Evolutionary conservation across 1,140 invertebrate species (phyloP).

Genomic region (Rhopalosiphum maidis): DNA sequence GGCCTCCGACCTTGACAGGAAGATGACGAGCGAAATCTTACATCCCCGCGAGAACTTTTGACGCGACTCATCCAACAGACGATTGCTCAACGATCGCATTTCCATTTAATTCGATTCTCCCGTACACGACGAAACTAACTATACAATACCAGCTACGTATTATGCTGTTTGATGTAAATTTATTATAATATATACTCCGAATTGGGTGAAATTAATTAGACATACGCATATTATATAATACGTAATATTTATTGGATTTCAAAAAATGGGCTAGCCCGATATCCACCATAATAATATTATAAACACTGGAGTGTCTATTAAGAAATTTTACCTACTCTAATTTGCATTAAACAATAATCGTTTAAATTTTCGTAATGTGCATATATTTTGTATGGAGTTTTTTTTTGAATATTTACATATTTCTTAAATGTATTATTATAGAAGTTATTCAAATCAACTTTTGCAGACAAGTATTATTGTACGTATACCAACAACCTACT

Average conservation of each 20-base stretch:
- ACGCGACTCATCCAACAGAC: not conserved
- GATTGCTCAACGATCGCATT: not conserved
- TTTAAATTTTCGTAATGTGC: not conserved
- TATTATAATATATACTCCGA: not conserved
- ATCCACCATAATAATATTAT: not conserved
- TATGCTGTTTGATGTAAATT: not conserved
- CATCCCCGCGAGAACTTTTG: not conserved
- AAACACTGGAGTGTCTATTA: not conserved
- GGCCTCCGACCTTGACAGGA: conserved; percentile 2
- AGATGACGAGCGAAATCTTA: not conserved
- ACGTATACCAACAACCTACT: not conserved
- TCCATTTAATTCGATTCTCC: not conserved
- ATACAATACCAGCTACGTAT: not conserved
- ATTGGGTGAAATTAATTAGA: not conserved
- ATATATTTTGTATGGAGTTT: not conserved
- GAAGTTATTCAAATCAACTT: not conserved
- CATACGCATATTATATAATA: not conserved
- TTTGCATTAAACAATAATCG: conserved; percentile 1
- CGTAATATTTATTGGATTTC: conserved; percentile 2
- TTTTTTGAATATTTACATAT: not conserved
- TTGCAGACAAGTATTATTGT: not conserved
- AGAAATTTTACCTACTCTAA: not conserved
- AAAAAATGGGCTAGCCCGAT: not conserved
- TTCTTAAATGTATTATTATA: not conserved
- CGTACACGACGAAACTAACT: not conserved